Conservation (phyloP, 2,888 invertebrate genomes). For the Pristionchus fissidentatus region DNA sequence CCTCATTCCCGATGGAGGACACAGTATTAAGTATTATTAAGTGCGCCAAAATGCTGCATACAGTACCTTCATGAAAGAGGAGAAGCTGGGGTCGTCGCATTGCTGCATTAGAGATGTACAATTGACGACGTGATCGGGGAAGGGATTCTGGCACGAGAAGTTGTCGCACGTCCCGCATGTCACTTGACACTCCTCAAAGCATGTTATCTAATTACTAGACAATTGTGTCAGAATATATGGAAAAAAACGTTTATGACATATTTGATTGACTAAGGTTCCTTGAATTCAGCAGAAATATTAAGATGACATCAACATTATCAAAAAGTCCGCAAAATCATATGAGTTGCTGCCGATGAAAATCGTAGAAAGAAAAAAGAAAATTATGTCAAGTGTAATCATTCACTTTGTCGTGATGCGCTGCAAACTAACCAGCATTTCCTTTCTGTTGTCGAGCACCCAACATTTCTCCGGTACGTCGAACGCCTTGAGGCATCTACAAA, state of each 20-base stretch:
- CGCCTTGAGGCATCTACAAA: slow-evolving; percentile 32
- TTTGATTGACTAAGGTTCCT: too few species aligned
- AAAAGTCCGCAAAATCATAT: too few species aligned
- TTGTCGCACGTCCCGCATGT: slow-evolving; percentile 40
- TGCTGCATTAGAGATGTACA: slow-evolving; percentile 4
- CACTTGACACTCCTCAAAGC: slow-evolving; percentile 26
- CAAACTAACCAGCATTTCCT: slow-evolving; percentile 43
- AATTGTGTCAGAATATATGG: background rate
- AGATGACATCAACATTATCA: too few species aligned
- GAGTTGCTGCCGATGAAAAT: too few species aligned
- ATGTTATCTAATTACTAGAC: too few species aligned
- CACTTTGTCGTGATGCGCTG: too few species aligned
- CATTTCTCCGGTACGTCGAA: slow-evolving; percentile 45
- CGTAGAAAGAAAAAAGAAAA: too few species aligned
- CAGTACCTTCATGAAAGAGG: slow-evolving; percentile 37
- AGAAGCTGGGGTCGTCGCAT: slow-evolving; percentile 41
- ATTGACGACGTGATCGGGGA: slow-evolving; percentile 20
- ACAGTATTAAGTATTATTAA: too few species aligned
- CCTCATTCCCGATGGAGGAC: too few species aligned
- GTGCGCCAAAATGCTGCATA: background rate
- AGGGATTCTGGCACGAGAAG: slow-evolving; percentile 45
- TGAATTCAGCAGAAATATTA: too few species aligned
- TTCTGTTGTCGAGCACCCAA: slow-evolving; percentile 30
- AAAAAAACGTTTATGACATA: background rate
- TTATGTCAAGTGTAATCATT: too few species aligned